Evolutionary conservation across 2,113 vertebrate species (phyloP), one percentile per base, ranked within the genome.

Genomic region (Protomyctophum bolini): DNA sequence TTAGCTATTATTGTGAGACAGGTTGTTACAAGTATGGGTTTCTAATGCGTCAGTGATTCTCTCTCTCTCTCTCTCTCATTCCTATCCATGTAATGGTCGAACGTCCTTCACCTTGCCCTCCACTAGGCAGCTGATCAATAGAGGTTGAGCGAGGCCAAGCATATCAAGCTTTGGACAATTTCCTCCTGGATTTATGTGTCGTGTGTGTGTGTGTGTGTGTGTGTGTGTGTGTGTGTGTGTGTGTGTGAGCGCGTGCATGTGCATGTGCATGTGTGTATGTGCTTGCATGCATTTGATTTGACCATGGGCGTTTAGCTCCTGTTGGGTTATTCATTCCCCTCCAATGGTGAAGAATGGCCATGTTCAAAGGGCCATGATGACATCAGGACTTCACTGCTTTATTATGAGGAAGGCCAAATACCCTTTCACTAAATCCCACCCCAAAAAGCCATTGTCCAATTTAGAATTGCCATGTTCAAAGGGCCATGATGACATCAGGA

Each of bases 321-420:
- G 33, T 1, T 41, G 33, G 33, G 33, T 41, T 41, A 41, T 41
- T 41, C 33, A 41, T 41, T 21, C 21, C 21, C 21, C 21, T 21
- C 21, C 21, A 21, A n/a, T 47, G 46, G 50, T 70, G 63, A 68
- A 58, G 73, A 63, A 62, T 21, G 47, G 58, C 5, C 4, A 10
- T 57, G 15, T 28, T 21, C 54, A 4, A 45, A 11, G 1, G 50
- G 14, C 4, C 21, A 33, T n/a, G 45, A 59, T 14, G 33, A 70
- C 46, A 56, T 10, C 7, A 15, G 21, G 8, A 1, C 64, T 61
- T 69, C 57, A 8, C 33, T 41, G 52, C 33, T 4, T 29, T 28
- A 7, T 11, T 45, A 3, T 41, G 2, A 33, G 3, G 33, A 3
- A 41, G 33, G 33, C 33, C 33, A 41, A 41, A 2, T 41, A 3